These are phyloP conservation scores for Acrobasis repandana DNA, from an alignment of 2,888 invertebrate genomes.

Conservation along the genomic window DNA sequence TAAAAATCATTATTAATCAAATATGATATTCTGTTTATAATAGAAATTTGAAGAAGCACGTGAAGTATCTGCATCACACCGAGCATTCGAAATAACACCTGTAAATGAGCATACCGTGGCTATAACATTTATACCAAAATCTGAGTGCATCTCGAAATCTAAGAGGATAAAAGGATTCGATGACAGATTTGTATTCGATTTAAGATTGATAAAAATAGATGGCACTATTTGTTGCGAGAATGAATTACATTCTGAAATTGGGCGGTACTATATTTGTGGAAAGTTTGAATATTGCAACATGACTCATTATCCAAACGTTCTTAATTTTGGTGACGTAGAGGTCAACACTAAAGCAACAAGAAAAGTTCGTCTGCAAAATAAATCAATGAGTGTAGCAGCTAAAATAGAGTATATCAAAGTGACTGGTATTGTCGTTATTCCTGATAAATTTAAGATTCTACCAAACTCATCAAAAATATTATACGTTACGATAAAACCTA, in stretches of 20 bases:
- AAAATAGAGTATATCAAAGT: conserved; percentile 64
- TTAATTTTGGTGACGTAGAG: conserved; percentile 71
- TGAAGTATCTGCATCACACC: conserved; percentile 70
- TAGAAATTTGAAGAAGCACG: conserved; percentile 71
- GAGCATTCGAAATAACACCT: conserved; percentile 57
- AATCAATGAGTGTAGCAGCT: conserved; percentile 61
- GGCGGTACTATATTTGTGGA: conserved; percentile 82
- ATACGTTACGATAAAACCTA: conserved; percentile 56
- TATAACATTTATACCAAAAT: conserved; percentile 63
- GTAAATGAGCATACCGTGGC: conserved; percentile 49
- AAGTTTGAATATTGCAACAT: conserved; percentile 77
- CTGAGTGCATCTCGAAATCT: conserved; percentile 66
- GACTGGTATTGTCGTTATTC: conserved; percentile 64
- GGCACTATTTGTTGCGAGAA: conserved; percentile 61
- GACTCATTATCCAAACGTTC: conserved; percentile 66
- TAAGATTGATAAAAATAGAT: conserved; percentile 65
- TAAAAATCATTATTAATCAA: too few relatives aligned
- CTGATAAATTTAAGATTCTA: conserved; percentile 57
- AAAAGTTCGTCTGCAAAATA: conserved; percentile 69
- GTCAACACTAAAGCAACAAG: conserved; percentile 59
- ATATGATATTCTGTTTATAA: conserved; percentile 27
- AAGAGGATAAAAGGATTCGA: conserved; percentile 50
- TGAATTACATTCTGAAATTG: conserved; percentile 70
- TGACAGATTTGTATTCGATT: conserved; percentile 67
- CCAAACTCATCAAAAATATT: conserved; percentile 59